These are phyloP conservation scores for Trinectes maculatus DNA, from an alignment of 2,113 vertebrate species.

Conservation along the genomic window DNA sequence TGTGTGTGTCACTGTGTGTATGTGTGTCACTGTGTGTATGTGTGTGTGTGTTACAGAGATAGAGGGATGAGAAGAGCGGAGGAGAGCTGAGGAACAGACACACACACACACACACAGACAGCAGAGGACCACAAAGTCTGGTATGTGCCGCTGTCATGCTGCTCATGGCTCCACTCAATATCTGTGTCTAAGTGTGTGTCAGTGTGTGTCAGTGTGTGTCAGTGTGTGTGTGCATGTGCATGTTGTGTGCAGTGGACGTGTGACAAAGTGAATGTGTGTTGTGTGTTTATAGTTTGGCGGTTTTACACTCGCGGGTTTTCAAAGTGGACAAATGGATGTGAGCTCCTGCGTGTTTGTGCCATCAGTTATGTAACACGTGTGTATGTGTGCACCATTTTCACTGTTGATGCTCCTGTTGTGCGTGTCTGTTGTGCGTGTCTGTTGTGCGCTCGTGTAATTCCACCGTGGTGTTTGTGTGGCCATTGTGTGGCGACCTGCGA, in stretches of 20 bases:
- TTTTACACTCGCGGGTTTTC: conserved; percentile 29
- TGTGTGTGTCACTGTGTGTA: conserved; percentile 34
- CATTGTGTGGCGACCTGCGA: conserved; percentile 55
- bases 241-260: conserved; percentile 35
- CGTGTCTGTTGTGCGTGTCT: conserved; percentile 1
- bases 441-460: conserved; percentile 50
- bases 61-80: conserved; percentile 55
- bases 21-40: neutral
- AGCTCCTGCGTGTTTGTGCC: conserved; percentile 43
- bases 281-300: conserved; percentile 53
- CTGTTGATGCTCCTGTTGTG: conserved; percentile 32
- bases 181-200: conserved; percentile 31
- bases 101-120: conserved; percentile 55
- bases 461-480: conserved; percentile 63
- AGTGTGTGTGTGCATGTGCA: conserved; percentile 19
- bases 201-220: conserved; percentile 41
- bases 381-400: conserved; percentile 54
- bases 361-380: conserved; percentile 77
- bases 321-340: conserved; percentile 66
- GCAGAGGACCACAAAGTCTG: conserved; percentile 73
- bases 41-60: conserved; percentile 16
- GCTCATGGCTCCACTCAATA: conserved; percentile 37
- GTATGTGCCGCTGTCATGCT: conserved; percentile 72
- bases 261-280: conserved; percentile 38
- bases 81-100: conserved; percentile 55